phyloP scores from a whole-genome alignment of 2,113 vertebrate genomes.

The Tamias sibiricus region DNA sequence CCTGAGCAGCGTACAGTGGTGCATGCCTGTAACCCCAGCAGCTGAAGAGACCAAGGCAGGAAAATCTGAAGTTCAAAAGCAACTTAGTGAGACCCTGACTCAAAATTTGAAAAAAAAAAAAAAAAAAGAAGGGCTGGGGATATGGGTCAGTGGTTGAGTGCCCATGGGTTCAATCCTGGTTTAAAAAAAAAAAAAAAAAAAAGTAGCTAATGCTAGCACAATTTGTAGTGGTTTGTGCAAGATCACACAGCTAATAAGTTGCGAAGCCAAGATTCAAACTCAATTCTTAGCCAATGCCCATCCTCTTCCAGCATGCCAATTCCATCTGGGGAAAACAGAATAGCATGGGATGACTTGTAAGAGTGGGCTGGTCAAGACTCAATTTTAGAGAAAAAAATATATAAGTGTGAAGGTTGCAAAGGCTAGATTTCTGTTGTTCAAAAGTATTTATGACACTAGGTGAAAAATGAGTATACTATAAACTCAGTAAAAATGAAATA shows the following conservation, averaged over 20 bases:
- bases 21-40: no score
- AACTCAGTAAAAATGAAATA: slow-evolving; percentile 1
- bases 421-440: neutral
- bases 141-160: no score
- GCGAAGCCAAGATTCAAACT: neutral
- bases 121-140: no score
- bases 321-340: neutral
- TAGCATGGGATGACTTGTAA: neutral
- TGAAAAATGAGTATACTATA: neutral
- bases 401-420: neutral
- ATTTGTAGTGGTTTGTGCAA: neutral
- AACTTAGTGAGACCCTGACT: no score
- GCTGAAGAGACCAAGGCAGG: no score
- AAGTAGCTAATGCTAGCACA: neutral
- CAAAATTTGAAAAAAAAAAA: no score
- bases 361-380: neutral
- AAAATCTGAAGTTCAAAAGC: no score
- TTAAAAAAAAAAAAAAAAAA: neutral
- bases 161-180: no score
- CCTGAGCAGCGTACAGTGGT: neutral
- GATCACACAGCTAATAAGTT: neutral
- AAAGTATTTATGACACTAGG: neutral
- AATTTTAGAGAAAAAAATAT: neutral
- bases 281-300: neutral
- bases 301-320: neutral